These are phyloP conservation scores for Ligdia adustata DNA, from an alignment of 2,888 invertebrate genomes.

Conservation along the genomic window DNA sequence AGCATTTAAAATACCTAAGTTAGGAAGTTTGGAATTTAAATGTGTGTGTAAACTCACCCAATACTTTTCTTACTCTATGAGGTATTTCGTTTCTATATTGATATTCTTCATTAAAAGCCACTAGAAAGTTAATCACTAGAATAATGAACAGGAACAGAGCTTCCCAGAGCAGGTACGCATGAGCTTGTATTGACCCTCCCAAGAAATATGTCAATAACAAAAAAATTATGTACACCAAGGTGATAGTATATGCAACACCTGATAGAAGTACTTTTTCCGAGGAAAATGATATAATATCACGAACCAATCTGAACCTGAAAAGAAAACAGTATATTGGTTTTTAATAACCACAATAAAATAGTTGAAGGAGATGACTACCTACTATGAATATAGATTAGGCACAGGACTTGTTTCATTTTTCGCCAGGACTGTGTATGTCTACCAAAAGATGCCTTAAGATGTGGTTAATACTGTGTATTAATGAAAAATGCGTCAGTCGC, in stretches of 20 bases:
- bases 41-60: slow-evolving; percentile 60
- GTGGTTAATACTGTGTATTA: too few species aligned
- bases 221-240: slow-evolving; percentile 66
- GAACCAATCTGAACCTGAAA: slow-evolving; percentile 65
- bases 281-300: slow-evolving; percentile 74
- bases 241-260: slow-evolving; percentile 74
- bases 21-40: too few species aligned
- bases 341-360: too few species aligned
- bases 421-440: too few species aligned
- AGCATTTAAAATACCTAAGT: too few species aligned
- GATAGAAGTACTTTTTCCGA: slow-evolving; percentile 74
- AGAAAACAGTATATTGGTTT: slow-evolving; percentile 1
- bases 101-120: slow-evolving; percentile 77
- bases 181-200: slow-evolving; percentile 69
- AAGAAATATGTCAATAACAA: slow-evolving; percentile 69
- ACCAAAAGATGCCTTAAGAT: too few species aligned
- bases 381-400: too few species aligned
- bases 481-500: too few species aligned
- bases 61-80: slow-evolving; percentile 73
- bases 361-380: too few species aligned
- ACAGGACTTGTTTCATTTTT: too few species aligned
- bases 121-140: slow-evolving; percentile 68
- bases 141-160: slow-evolving; percentile 72
- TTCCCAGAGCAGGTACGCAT: slow-evolving; percentile 70
- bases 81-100: slow-evolving; percentile 82